Evolutionary conservation across 2,797 vertebrate genomes (phyloP).

Genomic region (Heliangelus exortis): DNA sequence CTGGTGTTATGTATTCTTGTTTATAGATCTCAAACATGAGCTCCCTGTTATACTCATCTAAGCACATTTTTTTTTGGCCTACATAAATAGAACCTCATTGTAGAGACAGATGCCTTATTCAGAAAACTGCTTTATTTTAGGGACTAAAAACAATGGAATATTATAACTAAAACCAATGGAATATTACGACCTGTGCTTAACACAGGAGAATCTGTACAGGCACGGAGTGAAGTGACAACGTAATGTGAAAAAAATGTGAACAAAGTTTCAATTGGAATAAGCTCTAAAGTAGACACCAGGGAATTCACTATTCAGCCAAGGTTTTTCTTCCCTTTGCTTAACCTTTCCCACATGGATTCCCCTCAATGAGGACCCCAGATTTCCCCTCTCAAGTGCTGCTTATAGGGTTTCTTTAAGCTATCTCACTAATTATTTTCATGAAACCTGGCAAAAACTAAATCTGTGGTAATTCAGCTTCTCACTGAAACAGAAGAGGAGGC

Average conservation of each 20-base stretch:
- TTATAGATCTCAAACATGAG: conserved; percentile 9
- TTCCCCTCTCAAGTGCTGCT: neutral
- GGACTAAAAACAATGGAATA: neutral
- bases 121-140: neutral
- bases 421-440: neutral
- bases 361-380: neutral
- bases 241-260: neutral
- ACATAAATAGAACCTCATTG: neutral
- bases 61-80: neutral
- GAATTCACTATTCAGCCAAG: neutral
- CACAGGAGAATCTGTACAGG: neutral
- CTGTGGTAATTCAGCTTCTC: neutral
- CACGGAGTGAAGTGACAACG: neutral
- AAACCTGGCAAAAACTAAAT: neutral
- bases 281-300: neutral
- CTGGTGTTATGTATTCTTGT: neutral
- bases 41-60: neutral
- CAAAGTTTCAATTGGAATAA: neutral
- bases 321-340: neutral
- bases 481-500: neutral
- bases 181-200: neutral
- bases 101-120: neutral
- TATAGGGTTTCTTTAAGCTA: neutral
- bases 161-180: neutral
- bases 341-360: neutral